phyloP scores from a whole-genome alignment of 1,140 invertebrate genomes.

The Amyelois transitella region DNA sequence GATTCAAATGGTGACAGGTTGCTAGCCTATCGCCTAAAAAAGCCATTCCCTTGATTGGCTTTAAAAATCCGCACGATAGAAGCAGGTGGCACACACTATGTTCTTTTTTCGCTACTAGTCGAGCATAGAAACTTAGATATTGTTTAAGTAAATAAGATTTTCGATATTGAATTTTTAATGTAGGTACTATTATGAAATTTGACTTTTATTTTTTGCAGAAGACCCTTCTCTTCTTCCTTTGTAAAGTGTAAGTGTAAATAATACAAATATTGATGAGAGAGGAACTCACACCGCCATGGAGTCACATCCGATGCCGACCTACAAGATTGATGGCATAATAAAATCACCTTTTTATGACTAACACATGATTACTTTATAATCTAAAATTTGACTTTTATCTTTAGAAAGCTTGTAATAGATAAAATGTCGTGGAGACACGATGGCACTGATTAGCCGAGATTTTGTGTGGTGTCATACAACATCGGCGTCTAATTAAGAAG shows the following conservation, averaged over 20 bases:
- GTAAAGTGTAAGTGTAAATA: too few relatives aligned
- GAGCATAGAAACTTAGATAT: too few relatives aligned
- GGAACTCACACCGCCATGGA: constrained; percentile 25
- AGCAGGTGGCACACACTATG: too few relatives aligned
- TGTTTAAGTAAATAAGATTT: neutral
- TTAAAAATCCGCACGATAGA: too few relatives aligned
- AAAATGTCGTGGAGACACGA: constrained; percentile 56
- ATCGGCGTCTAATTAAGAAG: constrained; percentile 23
- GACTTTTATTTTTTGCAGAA: neutral
- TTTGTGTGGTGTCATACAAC: constrained; percentile 24
- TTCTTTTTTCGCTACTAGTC: too few relatives aligned
- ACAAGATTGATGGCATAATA: constrained; percentile 69
- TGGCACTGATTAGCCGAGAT: constrained; percentile 46
- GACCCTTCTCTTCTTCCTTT: too few relatives aligned
- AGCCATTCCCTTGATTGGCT: too few relatives aligned
- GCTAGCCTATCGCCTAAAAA: too few relatives aligned
- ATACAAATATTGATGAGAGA: neutral
- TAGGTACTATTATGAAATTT: too few relatives aligned
- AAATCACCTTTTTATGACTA: constrained; percentile 58
- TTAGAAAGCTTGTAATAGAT: constrained; percentile 58
- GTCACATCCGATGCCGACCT: constrained; percentile 27
- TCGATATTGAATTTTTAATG: neutral
- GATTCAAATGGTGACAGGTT: too few relatives aligned
- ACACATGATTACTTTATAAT: constrained; percentile 64
- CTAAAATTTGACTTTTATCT: constrained; percentile 62